Percentiles rank a stretch among this genome's conserved stretches.
Evolutionary conservation across 2,888 invertebrate genomes (phyloP).

Genomic region (Ectemnius cavifrons): DNA sequence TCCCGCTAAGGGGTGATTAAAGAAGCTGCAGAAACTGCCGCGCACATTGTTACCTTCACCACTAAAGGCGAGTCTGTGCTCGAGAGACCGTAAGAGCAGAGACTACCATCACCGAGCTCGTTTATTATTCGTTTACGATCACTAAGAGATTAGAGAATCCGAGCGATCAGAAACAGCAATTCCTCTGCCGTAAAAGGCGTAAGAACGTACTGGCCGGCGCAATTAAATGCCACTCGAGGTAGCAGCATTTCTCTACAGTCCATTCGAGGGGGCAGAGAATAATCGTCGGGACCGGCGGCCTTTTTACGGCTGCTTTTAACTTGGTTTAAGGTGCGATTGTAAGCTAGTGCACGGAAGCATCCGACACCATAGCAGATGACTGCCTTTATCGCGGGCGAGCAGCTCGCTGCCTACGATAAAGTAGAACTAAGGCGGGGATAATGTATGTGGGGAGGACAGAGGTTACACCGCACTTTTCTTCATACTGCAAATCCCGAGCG

Average conservation of each 20-base stretch:
- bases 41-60: constrained; percentile 1
- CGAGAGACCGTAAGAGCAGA: background rate
- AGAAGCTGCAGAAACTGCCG: background rate
- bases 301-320: constrained; percentile 57
- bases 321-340: constrained; percentile 59
- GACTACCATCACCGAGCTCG: constrained; percentile 1
- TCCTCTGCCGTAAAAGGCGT: constrained; percentile 11
- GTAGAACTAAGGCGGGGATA: background rate
- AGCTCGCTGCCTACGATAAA: constrained; percentile 2
- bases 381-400: constrained; percentile 1
- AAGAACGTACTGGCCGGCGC: constrained; percentile 31
- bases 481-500: background rate
- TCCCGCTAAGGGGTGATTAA: background rate
- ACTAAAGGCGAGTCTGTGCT: background rate
- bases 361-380: too few species aligned
- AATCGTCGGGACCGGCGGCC: constrained; percentile 54
- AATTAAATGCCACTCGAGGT: constrained; percentile 23
- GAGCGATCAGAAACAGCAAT: constrained; percentile 11
- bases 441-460: background rate
- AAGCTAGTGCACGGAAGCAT: constrained; percentile 39
- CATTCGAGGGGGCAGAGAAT: constrained; percentile 20
- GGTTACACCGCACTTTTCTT: constrained; percentile 9
- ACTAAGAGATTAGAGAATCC: constrained; percentile 22
- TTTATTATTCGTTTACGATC: constrained; percentile 23
- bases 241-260: constrained; percentile 30